Base-by-base conservation (phyloP, 2,888 invertebrate species). In the Volucella bombylans region DNA sequence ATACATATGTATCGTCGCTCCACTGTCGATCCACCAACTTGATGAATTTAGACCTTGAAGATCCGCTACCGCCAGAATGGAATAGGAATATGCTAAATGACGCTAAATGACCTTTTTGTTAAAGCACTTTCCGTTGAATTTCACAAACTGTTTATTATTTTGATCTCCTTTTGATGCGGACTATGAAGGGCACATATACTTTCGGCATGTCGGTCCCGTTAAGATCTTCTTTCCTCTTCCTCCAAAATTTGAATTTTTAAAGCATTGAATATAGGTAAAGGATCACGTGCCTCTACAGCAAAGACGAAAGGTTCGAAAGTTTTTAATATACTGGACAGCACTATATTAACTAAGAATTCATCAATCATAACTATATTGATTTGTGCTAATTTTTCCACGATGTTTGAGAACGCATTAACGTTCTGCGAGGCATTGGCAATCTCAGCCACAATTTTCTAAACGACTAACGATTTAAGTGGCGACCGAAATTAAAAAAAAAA, bases 11-110 rank as follows among this genome's bases (percentile, higher is more conserved):
- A 47, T 47, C 11, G 61, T 62, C 31, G 61, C 61, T 31, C 61
- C 61, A 31, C 61, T 62, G n/a, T 62, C 61, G 47, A 62, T 45
- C 47, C 61, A 47, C 61, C 61, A 62, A 62, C 45, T 62, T 47
- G 23, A 31, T 31, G 61, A 62, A 47, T n/a, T 45, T 23, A 62
- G 12, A 10, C 47, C 47, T 47, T 62, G 45, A 45, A 47, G 23
- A 31, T 62, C 61, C 23, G 10, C 45, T n/a, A 45, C 61, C 8
- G 61, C 47, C 41, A 61, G n/a, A 47, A 61, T 61, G 8, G n/a
- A n/a, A n/a, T n/a, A n/a, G n/a, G n/a, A n/a, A n/a, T n/a, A n/a
- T n/a, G n/a, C n/a, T n/a, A n/a, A n/a, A n/a, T n/a, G n/a, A n/a
- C n/a, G 61, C 18, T 18, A 18, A 18, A 18, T 18, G 18, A 18